Evolutionary conservation across 2,797 vertebrate species (phyloP).

Genomic region (Amphiprion clarkii): DNA sequence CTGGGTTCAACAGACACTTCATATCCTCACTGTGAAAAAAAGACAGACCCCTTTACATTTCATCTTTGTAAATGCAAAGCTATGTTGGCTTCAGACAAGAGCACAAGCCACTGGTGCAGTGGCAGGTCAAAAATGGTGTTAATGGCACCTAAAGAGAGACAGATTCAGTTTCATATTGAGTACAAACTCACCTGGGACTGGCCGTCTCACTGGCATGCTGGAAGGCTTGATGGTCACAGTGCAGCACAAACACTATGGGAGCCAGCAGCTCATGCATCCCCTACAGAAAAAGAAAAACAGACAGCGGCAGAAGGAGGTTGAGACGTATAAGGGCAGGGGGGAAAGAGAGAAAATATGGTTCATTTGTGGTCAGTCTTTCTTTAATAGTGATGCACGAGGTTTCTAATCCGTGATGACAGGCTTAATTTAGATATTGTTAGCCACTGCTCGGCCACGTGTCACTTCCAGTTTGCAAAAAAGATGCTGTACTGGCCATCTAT

Average conservation of each 20-base stretch:
- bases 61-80: not conserved
- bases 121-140: not conserved
- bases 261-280: constrained; percentile 99
- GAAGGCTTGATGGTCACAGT: constrained; percentile 98
- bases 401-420: constrained; percentile 71
- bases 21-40: constrained; percentile 91
- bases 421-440: constrained; percentile 78
- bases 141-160: not conserved
- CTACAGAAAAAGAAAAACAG: constrained; percentile 73
- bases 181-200: constrained; percentile 89
- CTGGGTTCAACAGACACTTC: constrained; percentile 93
- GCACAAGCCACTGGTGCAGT: not conserved
- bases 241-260: constrained; percentile 95
- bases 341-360: constrained; percentile 40
- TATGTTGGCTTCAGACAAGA: not conserved
- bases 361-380: constrained; percentile 65
- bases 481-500: constrained; percentile 51
- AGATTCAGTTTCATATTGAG: not conserved
- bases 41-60: not conserved
- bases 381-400: constrained; percentile 79
- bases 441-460: constrained; percentile 67
- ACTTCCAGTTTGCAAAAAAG: constrained; percentile 76
- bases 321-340: constrained; percentile 11
- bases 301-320: not conserved
- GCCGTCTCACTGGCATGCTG: constrained; percentile 96